Evolutionary conservation across 2,113 vertebrate species (phyloP), one percentile per base, ranked within the genome.

Genomic region (Lamprotornis superbus): DNA sequence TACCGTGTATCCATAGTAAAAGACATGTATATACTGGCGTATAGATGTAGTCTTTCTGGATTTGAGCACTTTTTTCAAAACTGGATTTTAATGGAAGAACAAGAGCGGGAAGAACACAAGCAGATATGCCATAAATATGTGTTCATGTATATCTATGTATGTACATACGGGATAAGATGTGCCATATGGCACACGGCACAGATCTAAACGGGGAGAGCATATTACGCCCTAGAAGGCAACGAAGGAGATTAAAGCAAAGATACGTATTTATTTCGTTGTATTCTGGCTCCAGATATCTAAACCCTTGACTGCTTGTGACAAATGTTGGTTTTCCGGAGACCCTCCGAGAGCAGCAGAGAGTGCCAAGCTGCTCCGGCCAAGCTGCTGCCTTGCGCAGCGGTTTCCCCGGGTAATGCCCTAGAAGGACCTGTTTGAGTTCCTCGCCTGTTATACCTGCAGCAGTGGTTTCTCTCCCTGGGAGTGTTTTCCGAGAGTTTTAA

Each of bases 131-230:
- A 30, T n/a, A 70, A 75, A 19, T 63, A 77, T 1, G 7, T 40
- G 21, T 53, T 60, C 2, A 1, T 64, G n/a, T 80, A 4, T 69
- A 21, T 35, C 10, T 42, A 5, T 8, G 6, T 15, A 25, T 25
- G 33, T 40, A 64, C 10, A 10, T 24, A 52, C 0, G 5, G 7
- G 18, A 68, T 40, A 68, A 35, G 13, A 52, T 7, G 47, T 63
- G 30, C 6, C 52, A 11, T 37, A 10, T 12, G 25, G n/a, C 31
- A 76, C 5, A 25, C 13, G 47, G 7, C 39, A 7, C 3, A 4
- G 25, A 40, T 57, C 40, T 65, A 53, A 91, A n/a, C 0, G 1
- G 14, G 14, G 17, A 68, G 24, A 0, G 2, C 4, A 1, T 15
- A 23, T 49, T 13, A 5, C 4, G 4, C 22, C 10, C 49, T 24